Evolutionary conservation across 2,113 vertebrate species (phyloP), one percentile per base, ranked within the genome.

Genomic region (Hippopotamus amphibius): DNA sequence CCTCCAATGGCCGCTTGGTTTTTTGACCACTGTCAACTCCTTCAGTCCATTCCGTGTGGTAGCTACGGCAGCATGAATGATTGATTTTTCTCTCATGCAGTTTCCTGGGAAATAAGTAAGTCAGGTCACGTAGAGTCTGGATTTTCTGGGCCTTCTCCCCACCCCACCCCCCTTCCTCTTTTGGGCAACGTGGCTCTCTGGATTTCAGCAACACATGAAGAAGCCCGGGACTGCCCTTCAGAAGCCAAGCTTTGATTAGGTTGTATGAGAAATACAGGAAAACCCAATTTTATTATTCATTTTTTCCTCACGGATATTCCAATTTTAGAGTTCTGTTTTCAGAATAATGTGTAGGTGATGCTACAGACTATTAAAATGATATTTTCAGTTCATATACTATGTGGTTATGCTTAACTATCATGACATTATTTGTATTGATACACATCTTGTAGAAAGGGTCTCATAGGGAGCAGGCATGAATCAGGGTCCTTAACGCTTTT

Each of bases 101-200:
- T 98, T 98, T 99, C 98, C 98, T 98, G 98, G 98, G 98, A 97
- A 98, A 99, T 99, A 98, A 99, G 96, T 98, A 97, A 99, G 99
- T 99, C 99, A 98, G 98, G 98, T 99, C 99, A 99, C 98, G 99
- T 99, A 99, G 98, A 99, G 98, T 99, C 99, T 99, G 98, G 98
- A 97, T 99, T 98, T 99, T 98, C 98, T 98, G 96, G 97, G 97
- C 97, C 61, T 69, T 69, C 48, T 43, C 14, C 0, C 57, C 57
- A 0, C 57, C 0, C 16, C 55, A 10, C 48, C 48, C 55, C 55
- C 55, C 46, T 69, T 9, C 28, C 94, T 97, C 98, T 98, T 98
- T 98, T 98, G 98, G 98, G 96, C 98, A 98, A 97, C 98, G 98
- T 98, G 98, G 98, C 98, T 99, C 72, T 92, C 97, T 97, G 97